Base-by-base conservation (phyloP, 2,113 vertebrate species). In the Hippocampus barbouri region DNA sequence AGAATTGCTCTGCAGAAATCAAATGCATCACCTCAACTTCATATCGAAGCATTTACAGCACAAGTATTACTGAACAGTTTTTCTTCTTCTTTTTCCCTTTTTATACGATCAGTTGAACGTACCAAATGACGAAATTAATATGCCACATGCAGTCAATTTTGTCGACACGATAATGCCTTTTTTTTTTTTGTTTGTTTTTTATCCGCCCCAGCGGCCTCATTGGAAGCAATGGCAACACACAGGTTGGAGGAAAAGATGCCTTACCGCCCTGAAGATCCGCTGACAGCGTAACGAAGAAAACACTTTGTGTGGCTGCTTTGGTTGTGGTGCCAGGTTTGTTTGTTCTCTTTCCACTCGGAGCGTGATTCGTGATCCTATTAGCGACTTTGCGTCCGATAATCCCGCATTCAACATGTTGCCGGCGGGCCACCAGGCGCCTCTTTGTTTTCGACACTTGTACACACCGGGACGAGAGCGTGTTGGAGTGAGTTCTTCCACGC, bases 361-460 rank as follows among this genome's bases (percentile, higher is more conserved):
- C 77, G 60, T 87, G 7, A 93, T 92, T 90, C 75, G 57, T 87
- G 7, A 93, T 92, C 92, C 89, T 69, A 85, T 92, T 92, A 92
- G 68, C 67, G 86, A 73, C 82, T 88, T 88, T 85, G 66, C 78
- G 76, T 73, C 61, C 0, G 5, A 62, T 91, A 92, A 93, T 92
- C 90, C 87, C 53, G 67, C 41, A 60, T 69, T 72, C 25, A 80
- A 72, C 83, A 75, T 16, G n/a, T 60, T 69, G 63, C 76, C 57
- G 47, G 34, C 66, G 68, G 68, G 57, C 76, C 62, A 38, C 34
- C 69, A 43, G 54, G 65, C 63, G 57, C 70, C 74, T 68, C 61
- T 87, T 76, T 74, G 65, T 25, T 43, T 15, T 3, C 62, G 23
- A 47, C n/a, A 1, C n/a, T 43, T 25, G 64, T 73, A 27, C 63